Percentiles rank a stretch among this genome's conserved stretches.
Conservation (phyloP, 2,113 vertebrate genomes). For the Ardeotis arabs region DNA sequence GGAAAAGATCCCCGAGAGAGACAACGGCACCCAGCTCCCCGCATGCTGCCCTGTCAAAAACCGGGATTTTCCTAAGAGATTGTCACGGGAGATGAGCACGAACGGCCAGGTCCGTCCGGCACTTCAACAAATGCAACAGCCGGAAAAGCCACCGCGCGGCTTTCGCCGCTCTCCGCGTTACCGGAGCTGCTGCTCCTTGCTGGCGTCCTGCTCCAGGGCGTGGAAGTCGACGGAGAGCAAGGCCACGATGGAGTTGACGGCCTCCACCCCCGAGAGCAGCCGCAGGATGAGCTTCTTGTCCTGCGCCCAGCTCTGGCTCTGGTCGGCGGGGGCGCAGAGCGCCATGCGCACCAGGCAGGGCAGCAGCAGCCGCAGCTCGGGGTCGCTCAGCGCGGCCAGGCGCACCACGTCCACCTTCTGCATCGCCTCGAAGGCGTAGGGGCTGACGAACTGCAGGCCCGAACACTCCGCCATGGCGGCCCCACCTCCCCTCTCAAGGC, state of each 20-base stretch:
- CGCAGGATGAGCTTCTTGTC: conserved; percentile 98
- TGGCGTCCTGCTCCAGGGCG: conserved; percentile 95
- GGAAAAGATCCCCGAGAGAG: no score
- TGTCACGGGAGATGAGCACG: accelerated
- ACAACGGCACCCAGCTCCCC: accelerated
- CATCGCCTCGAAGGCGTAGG: conserved; percentile 97
- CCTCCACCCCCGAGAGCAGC: conserved; percentile 95
- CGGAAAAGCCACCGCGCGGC: neutral
- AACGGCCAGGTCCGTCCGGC: accelerated
- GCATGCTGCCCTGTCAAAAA: accelerated
- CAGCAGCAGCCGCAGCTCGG: conserved; percentile 90
- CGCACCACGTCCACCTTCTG: conserved; percentile 95
- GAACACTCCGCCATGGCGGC: conserved; percentile 83
- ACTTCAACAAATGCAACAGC: neutral
- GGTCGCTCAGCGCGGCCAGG: conserved; percentile 90
- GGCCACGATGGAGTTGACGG: conserved; percentile 96
- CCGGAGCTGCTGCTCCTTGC: conserved; percentile 97
- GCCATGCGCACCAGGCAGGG: conserved; percentile 98
- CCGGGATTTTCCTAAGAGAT: accelerated
- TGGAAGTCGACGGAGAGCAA: conserved; percentile 98
- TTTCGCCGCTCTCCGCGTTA: neutral
- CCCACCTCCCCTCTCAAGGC: neutral
- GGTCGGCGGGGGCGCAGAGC: conserved; percentile 94
- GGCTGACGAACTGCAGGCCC: conserved; percentile 91
- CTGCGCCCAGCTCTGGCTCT: conserved; percentile 96